phyloP scores from a whole-genome alignment of 1,140 invertebrate genomes.

The Coelopa frigida region DNA sequence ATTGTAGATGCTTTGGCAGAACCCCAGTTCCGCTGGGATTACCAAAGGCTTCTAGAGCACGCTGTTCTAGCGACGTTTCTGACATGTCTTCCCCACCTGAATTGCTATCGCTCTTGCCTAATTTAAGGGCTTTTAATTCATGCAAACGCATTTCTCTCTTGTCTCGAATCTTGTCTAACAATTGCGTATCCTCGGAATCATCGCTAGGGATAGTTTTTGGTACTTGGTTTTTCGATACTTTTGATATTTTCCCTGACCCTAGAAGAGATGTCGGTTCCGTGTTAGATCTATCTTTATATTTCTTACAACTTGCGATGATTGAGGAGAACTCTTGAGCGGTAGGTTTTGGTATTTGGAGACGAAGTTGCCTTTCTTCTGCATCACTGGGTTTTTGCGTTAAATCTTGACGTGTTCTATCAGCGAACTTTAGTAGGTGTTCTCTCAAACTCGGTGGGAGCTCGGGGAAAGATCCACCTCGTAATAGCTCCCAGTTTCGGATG shows the following conservation, averaged over 20 bases:
- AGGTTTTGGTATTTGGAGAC: slow-evolving; percentile 31
- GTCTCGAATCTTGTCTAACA: slow-evolving; percentile 27
- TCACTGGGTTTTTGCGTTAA: slow-evolving; percentile 16
- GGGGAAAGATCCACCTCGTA: slow-evolving; percentile 50
- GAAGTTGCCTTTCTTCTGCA: no score
- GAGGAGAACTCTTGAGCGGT: slow-evolving; percentile 43
- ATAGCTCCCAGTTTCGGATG: slow-evolving; percentile 59
- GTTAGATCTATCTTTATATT: background rate
- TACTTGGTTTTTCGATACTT: background rate
- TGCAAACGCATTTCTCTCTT: slow-evolving; percentile 33
- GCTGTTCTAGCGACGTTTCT: no score
- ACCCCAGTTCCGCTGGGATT: no score
- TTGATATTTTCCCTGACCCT: no score
- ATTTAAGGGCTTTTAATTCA: slow-evolving; percentile 22
- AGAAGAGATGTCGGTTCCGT: no score
- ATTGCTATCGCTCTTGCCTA: no score
- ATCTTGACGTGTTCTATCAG: slow-evolving; percentile 19
- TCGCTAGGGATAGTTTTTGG: no score
- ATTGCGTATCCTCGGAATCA: slow-evolving; percentile 42
- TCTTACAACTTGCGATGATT: slow-evolving; percentile 36
- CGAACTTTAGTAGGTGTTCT: slow-evolving; percentile 59
- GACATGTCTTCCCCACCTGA: no score
- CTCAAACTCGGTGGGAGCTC: slow-evolving; percentile 44
- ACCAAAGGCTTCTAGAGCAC: no score
- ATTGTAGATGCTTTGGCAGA: no score